phyloP scores from a whole-genome alignment of 1,140 invertebrate species.

The Penaeus japonicus region DNA sequence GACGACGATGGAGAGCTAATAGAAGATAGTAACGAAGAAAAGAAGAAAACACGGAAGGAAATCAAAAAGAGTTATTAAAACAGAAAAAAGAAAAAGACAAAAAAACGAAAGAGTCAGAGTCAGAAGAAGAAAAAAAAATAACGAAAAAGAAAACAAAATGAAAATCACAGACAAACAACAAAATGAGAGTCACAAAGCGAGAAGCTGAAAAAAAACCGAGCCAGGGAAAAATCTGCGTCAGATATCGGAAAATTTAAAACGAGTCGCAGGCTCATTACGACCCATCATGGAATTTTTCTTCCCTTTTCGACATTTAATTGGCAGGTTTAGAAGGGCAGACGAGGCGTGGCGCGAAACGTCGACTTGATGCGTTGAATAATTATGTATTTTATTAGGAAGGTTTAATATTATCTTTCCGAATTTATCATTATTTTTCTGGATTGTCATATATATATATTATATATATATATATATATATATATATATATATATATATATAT shows the following conservation, averaged over 20 bases:
- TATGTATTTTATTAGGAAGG: neutral
- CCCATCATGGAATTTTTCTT: slow-evolving; percentile 29
- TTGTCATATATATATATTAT: too few relatives aligned
- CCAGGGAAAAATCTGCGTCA: neutral
- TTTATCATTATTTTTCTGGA: too few relatives aligned
- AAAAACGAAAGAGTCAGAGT: neutral
- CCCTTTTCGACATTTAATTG: slow-evolving; percentile 38
- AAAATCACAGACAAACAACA: too few relatives aligned
- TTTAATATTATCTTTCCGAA: neutral
- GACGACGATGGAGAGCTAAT: too few relatives aligned
- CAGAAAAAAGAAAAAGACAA: neutral
- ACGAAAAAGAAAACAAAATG: too few relatives aligned
- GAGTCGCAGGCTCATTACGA: slow-evolving; percentile 31
- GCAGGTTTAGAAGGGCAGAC: slow-evolving; percentile 9
- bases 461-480: too few relatives aligned
- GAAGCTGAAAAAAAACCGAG: too few relatives aligned
- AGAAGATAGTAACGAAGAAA: too few relatives aligned
- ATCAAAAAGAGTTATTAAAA: neutral
- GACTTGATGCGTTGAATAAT: neutral
- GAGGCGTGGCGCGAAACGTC: neutral
- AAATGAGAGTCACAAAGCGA: too few relatives aligned
- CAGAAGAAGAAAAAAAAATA: too few relatives aligned
- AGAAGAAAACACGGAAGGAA: neutral
- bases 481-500: too few relatives aligned
- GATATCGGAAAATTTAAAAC: slow-evolving; percentile 17